Percentiles rank a stretch among this genome's conserved stretches.
These are phyloP conservation scores for Sericinus montela DNA, from an alignment of 2,888 invertebrate species.

Conservation along the genomic window DNA sequence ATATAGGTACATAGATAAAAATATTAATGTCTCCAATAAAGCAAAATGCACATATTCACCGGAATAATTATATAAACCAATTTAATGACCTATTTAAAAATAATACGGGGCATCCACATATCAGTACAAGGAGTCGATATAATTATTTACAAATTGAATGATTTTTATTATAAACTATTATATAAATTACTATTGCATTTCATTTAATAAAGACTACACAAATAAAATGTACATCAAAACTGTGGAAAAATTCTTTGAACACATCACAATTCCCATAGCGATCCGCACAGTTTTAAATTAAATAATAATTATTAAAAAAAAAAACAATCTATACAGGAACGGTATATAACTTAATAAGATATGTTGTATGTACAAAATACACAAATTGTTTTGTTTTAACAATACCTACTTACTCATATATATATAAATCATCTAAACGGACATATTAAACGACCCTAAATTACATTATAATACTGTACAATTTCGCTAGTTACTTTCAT, in stretches of 20 bases:
- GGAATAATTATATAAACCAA: slow-evolving; percentile 18
- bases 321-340: slow-evolving; percentile 73
- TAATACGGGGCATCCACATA: slow-evolving; percentile 32
- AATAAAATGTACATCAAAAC: slow-evolving; percentile 67
- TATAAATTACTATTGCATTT: slow-evolving; percentile 80
- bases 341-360: slow-evolving; percentile 68
- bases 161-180: slow-evolving; percentile 58
- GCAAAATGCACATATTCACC: slow-evolving; percentile 26
- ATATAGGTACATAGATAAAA: slow-evolving; percentile 59
- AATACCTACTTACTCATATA: slow-evolving; percentile 56
- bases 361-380: slow-evolving; percentile 78
- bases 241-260: slow-evolving; percentile 59
- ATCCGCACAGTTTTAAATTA: slow-evolving; percentile 41
- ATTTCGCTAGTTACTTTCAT: slow-evolving; percentile 72
- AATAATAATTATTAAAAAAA: slow-evolving; percentile 36
- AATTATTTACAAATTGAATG: slow-evolving; percentile 68
- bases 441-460: slow-evolving; percentile 58
- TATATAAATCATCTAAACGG: slow-evolving; percentile 58
- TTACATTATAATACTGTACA: slow-evolving; percentile 77
- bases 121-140: slow-evolving; percentile 37
- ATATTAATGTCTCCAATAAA: slow-evolving; percentile 40
- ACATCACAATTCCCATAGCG: slow-evolving; percentile 73
- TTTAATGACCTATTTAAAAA: slow-evolving; percentile 19
- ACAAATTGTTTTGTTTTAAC: slow-evolving; percentile 61
- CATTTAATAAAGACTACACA: slow-evolving; percentile 66